Percentiles rank a stretch among this genome's conserved stretches.
These are phyloP conservation scores for Stenopsyche tienmushanensis DNA, from an alignment of 1,140 invertebrate species.

Conservation along the genomic window DNA sequence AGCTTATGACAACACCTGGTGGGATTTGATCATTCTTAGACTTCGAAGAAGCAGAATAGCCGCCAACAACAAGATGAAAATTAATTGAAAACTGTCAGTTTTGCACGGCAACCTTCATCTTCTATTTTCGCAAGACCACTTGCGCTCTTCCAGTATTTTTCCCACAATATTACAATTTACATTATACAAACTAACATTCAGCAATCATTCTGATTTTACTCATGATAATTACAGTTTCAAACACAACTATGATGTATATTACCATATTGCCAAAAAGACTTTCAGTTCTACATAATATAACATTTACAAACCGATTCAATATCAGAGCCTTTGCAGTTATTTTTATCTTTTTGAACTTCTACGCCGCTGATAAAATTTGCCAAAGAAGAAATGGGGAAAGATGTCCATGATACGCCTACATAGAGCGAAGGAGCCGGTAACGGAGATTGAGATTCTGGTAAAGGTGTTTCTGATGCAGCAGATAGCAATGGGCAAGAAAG, in stretches of 20 bases:
- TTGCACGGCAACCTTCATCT: too few relatives aligned
- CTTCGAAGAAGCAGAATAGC: too few relatives aligned
- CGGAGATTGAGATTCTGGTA: constrained; percentile 12
- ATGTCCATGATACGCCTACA: constrained; percentile 57
- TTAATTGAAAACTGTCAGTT: too few relatives aligned
- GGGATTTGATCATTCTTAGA: too few relatives aligned
- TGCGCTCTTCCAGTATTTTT: too few relatives aligned
- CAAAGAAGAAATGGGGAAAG: constrained; percentile 57
- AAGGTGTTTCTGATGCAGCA: constrained; percentile 42
- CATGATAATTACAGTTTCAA: constrained; percentile 25
- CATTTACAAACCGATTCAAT: constrained; percentile 43
- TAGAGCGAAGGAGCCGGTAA: constrained; percentile 54
- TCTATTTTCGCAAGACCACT: too few relatives aligned
- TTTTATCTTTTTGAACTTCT: constrained; percentile 37
- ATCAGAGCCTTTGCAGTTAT: constrained; percentile 43
- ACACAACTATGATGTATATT: not conserved
- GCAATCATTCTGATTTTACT: constrained; percentile 2
- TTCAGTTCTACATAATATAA: not conserved
- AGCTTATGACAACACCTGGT: too few relatives aligned
- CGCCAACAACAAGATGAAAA: too few relatives aligned
- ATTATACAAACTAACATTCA: not conserved
- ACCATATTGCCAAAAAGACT: not conserved
- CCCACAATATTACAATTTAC: not conserved
- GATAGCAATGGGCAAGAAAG: constrained; percentile 70
- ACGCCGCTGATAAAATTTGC: constrained; percentile 63